phyloP scores from a whole-genome alignment of 2,888 invertebrate genomes.

The Ceriagrion tenellum region DNA sequence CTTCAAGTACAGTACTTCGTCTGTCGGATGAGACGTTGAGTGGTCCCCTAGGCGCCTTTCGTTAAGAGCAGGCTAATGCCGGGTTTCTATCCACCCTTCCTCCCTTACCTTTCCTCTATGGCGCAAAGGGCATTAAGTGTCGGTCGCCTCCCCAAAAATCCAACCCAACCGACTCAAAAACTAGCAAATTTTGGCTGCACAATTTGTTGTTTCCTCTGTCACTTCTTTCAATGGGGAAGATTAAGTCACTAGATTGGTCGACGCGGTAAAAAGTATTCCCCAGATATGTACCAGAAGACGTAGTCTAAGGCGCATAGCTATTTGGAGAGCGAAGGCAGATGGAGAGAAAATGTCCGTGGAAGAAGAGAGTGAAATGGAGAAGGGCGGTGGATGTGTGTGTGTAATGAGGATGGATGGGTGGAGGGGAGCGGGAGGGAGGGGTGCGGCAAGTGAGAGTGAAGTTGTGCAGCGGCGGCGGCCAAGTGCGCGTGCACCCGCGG shows the following conservation, averaged over 20 bases:
- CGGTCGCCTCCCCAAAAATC: too few relatives aligned
- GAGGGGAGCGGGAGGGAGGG: conserved; percentile 2
- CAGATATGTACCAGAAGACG: too few relatives aligned
- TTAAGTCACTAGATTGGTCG: not conserved
- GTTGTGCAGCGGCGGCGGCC: conserved; percentile 10
- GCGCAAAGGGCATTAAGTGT: too few relatives aligned
- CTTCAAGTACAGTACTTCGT: too few relatives aligned
- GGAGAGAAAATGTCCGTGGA: not conserved
- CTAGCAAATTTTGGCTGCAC: not conserved
- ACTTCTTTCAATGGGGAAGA: not conserved
- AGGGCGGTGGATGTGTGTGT: conserved; percentile 37
- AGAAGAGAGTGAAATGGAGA: conserved; percentile 58
- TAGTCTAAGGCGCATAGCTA: too few relatives aligned
- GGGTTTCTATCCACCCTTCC: too few relatives aligned
- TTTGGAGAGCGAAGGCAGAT: not conserved
- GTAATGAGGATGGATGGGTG: not conserved
- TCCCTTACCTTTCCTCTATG: too few relatives aligned
- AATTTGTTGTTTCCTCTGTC: not conserved
- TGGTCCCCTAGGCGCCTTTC: too few relatives aligned
- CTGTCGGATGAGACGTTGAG: too few relatives aligned
- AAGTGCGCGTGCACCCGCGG: conserved; percentile 19
- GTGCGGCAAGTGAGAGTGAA: conserved; percentile 53
- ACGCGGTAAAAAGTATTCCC: not conserved
- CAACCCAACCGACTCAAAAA: too few relatives aligned
- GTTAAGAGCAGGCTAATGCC: too few relatives aligned